phyloP scores from a whole-genome alignment of 2,113 vertebrate genomes.

The Phalacrocorax aristotelis region DNA sequence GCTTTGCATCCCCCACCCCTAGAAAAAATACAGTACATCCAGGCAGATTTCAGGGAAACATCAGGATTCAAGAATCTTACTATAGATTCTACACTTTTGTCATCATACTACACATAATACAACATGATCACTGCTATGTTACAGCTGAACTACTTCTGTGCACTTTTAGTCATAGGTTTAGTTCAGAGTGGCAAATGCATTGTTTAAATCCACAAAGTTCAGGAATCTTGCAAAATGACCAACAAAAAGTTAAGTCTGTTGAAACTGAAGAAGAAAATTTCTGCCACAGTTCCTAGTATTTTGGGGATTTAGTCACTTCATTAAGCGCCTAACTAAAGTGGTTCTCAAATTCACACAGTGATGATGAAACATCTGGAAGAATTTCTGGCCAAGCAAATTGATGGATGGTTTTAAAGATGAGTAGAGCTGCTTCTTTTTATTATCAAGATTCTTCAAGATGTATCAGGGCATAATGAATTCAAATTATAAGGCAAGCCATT shows the following conservation, averaged over 20 bases:
- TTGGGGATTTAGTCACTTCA: not conserved
- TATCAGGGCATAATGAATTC: not conserved
- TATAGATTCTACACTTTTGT: not conserved
- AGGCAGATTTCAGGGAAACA: not conserved
- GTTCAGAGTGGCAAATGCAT: not conserved
- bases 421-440: not conserved
- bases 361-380: not conserved
- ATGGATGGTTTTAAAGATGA: slow-evolving; percentile 8
- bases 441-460: not conserved
- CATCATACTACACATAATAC: not conserved
- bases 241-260: not conserved
- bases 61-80: not conserved
- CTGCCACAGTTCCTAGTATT: not conserved
- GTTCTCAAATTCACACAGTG: not conserved
- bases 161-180: not conserved
- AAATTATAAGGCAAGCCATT: not conserved
- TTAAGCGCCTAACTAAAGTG: not conserved
- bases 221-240: not conserved
- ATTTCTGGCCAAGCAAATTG: not conserved
- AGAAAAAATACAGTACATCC: not conserved
- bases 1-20: fast-evolving
- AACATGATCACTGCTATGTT: not conserved
- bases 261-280: not conserved
- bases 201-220: not conserved
- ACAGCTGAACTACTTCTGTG: not conserved